Evolutionary conservation across 2,888 invertebrate species (phyloP).

Genomic region (Scaeva pyrastri): DNA sequence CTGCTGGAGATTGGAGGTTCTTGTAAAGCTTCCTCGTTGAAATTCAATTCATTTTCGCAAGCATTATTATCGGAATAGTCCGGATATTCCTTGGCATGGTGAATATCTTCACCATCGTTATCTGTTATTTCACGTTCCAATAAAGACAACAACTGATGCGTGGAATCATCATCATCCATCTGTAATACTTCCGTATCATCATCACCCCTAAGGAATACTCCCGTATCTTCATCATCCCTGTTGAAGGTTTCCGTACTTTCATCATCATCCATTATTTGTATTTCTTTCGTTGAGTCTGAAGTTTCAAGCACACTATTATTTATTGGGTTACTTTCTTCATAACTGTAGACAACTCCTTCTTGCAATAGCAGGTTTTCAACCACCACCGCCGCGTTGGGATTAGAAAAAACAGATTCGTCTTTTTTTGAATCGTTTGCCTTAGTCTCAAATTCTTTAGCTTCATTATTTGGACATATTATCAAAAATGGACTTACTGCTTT

Average conservation of each 20-base stretch:
- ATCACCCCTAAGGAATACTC: too few species aligned
- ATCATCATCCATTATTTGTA: too few species aligned
- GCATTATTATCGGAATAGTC: neutral
- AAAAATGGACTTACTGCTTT: neutral
- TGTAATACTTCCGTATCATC: too few species aligned
- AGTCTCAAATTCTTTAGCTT: neutral
- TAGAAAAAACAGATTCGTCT: neutral
- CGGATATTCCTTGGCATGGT: neutral
- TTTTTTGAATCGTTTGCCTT: neutral
- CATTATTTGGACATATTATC: neutral
- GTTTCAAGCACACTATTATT: neutral
- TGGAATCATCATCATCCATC: neutral
- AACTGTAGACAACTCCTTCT: neutral
- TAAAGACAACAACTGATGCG: neutral
- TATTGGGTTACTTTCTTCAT: too few species aligned
- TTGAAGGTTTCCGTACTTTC: too few species aligned
- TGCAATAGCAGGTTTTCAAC: neutral
- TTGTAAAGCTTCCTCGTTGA: neutral
- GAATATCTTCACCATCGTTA: neutral
- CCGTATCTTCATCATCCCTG: too few species aligned
- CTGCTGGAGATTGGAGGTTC: neutral
- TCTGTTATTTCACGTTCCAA: neutral
- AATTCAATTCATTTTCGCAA: neutral
- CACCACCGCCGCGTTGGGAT: neutral
- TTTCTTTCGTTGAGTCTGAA: neutral